phyloP scores from a whole-genome alignment of 2,888 invertebrate species.

The Cryptocheilus praepositus region DNA sequence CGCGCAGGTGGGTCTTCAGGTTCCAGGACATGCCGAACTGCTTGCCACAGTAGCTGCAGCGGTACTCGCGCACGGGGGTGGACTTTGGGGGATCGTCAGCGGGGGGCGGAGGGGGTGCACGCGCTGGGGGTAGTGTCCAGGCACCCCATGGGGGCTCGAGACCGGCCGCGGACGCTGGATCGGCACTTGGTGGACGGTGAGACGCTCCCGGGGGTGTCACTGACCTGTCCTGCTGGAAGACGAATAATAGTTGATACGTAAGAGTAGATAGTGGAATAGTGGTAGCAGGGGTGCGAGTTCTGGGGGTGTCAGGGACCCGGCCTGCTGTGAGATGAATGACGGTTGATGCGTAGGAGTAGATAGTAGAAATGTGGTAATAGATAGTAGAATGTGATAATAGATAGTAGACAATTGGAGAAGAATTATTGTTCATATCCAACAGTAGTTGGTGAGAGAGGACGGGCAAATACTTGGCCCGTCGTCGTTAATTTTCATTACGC shows the following conservation, averaged over 20 bases:
- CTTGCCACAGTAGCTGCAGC: constrained; percentile 92
- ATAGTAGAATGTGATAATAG: too few relatives aligned
- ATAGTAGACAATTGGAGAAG: too few relatives aligned
- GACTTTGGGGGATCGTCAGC: constrained; percentile 78
- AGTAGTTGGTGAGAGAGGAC: not conserved
- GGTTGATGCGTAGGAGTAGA: too few relatives aligned
- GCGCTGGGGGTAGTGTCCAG: constrained; percentile 76
- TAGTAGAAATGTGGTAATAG: too few relatives aligned
- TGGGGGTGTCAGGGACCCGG: too few relatives aligned
- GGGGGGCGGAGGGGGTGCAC: constrained; percentile 78
- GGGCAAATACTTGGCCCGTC: too few relatives aligned
- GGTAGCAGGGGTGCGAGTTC: too few relatives aligned
- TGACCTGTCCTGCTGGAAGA: constrained; percentile 68
- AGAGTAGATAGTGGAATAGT: not conserved
- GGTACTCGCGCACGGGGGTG: constrained; percentile 87
- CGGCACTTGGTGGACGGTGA: constrained; percentile 71
- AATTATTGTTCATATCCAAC: too few relatives aligned
- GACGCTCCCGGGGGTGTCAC: constrained; percentile 71
- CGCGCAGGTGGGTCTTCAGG: constrained; percentile 90
- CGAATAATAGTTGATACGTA: not conserved
- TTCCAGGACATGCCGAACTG: constrained; percentile 96
- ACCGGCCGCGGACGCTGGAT: constrained; percentile 65
- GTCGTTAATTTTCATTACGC: too few relatives aligned
- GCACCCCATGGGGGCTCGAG: constrained; percentile 71
- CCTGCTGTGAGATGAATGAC: too few relatives aligned